These are phyloP conservation scores for Vireo griseus DNA, from an alignment of 2,797 vertebrate species.

Conservation along the genomic window DNA sequence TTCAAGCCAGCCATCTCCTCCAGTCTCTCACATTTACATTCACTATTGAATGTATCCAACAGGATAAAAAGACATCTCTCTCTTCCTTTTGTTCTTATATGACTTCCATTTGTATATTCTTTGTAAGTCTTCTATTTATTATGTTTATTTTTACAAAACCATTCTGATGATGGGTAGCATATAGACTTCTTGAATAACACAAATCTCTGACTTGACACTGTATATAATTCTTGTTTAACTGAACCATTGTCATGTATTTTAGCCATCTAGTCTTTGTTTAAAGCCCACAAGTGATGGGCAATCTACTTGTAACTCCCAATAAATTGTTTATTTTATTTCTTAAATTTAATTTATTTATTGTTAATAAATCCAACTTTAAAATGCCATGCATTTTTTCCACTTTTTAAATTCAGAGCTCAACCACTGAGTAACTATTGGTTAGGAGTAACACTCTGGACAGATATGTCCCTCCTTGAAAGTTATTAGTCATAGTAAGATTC, in stretches of 20 bases:
- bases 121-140: neutral
- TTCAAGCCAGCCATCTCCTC: neutral
- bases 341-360: neutral
- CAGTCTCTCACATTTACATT: neutral
- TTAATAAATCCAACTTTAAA: neutral
- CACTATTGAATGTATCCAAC: neutral
- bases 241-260: neutral
- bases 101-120: neutral
- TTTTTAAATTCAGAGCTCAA: neutral
- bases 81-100: neutral
- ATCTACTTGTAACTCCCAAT: neutral
- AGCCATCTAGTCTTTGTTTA: neutral
- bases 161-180: neutral
- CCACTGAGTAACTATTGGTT: fast-evolving
- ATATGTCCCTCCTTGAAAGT: neutral
- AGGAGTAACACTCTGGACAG: neutral
- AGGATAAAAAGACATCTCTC: neutral
- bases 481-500: neutral
- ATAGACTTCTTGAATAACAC: neutral
- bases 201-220: neutral
- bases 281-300: neutral
- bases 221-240: neutral
- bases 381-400: neutral
- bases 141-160: neutral
- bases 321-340: neutral